These are phyloP conservation scores for Ridgeia piscesae DNA, from an alignment of 1,140 invertebrate species.

Conservation along the genomic window DNA sequence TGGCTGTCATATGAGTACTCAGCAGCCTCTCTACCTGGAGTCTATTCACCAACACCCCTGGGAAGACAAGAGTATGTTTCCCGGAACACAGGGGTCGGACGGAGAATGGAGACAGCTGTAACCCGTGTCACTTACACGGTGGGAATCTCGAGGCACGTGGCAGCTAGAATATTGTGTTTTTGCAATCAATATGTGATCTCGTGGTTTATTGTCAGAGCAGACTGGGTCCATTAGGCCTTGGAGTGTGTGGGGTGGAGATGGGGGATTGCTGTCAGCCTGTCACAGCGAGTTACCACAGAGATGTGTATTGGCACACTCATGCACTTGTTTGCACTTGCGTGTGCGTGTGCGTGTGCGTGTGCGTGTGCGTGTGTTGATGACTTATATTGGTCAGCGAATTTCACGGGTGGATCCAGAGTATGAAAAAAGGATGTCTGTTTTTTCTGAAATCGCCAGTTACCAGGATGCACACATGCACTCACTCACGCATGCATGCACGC, in stretches of 20 bases:
- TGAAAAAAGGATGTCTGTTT: too few species aligned
- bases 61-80: background rate
- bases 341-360: too few species aligned
- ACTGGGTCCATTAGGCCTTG: background rate
- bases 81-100: background rate
- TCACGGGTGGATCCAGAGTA: too few species aligned
- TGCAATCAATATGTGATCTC: background rate
- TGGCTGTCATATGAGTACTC: too few species aligned
- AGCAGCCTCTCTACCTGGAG: background rate
- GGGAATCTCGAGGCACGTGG: background rate
- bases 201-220: background rate
- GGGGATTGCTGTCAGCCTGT: background rate
- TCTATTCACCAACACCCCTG: background rate
- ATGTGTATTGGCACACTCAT: background rate
- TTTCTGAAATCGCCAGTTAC: too few species aligned
- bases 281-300: background rate
- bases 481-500: background rate
- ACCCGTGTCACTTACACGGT: background rate
- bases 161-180: background rate
- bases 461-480: too few species aligned
- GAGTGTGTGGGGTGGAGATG: too few species aligned
- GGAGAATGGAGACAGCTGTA: background rate
- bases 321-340: too few species aligned
- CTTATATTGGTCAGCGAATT: too few species aligned
- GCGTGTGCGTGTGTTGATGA: too few species aligned